Percentiles rank a stretch among this genome's conserved stretches.
Conservation (phyloP, 2,797 vertebrate genomes). For the Falco biarmicus region DNA sequence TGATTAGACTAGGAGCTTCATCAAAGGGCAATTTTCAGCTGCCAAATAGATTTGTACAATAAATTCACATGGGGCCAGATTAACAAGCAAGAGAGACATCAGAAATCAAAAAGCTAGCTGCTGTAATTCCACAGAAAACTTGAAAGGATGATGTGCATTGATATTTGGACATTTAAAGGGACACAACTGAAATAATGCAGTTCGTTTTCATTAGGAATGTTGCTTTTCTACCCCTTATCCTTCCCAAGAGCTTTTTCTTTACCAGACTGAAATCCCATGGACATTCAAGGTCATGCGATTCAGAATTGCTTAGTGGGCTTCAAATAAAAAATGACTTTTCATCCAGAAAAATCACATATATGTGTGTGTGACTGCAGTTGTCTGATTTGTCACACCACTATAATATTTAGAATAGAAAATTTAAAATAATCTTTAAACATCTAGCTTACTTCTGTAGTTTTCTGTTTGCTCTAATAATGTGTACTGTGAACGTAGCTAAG, state of each 20-base stretch:
- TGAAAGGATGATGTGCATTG: conserved; percentile 50
- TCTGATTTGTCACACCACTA: not conserved
- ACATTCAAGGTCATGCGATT: not conserved
- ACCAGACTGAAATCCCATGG: not conserved
- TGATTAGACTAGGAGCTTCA: conserved; percentile 52
- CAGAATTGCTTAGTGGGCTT: not conserved
- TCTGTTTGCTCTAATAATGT: not conserved
- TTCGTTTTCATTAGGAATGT: conserved; percentile 7
- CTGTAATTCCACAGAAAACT: conserved; percentile 66
- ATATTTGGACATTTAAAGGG: conserved; percentile 49
- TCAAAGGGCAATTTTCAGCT: conserved; percentile 70
- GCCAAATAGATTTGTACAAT: conserved; percentile 69
- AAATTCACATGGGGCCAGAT: conserved; percentile 66
- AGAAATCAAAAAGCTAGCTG: conserved; percentile 65
- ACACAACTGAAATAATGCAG: not conserved
- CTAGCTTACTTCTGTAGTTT: not conserved
- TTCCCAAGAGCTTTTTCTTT: not conserved
- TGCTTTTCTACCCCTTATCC: not conserved
- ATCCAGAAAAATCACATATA: not conserved
- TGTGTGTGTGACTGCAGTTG: not conserved
- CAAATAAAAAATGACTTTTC: not conserved
- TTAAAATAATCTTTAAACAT: not conserved
- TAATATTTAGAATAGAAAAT: not conserved
- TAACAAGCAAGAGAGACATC: conserved; percentile 67
- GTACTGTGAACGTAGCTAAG: not conserved